Base-by-base conservation (phyloP, 2,888 invertebrate genomes). In the Coleophora deauratella region DNA sequence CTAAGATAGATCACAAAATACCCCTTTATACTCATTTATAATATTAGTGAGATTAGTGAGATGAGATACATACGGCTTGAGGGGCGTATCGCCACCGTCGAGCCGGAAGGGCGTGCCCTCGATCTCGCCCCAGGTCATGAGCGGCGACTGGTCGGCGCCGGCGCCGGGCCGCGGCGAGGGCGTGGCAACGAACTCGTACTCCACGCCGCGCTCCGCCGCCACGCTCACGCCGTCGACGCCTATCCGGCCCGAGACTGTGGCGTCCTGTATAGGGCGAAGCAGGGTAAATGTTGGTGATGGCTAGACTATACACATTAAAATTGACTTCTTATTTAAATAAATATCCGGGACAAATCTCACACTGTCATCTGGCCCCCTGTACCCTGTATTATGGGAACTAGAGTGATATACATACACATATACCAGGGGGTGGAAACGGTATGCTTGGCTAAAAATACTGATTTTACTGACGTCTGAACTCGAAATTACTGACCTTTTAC, bases 51-150 rank as follows among this genome's bases (percentile, higher is more conserved):
- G n/a, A n/a, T n/a, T n/a, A n/a, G n/a, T n/a, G n/a, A 21, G 21
- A 21, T 6, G n/a, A 33, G 12, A 0, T 39, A 72, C 74, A 69
- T 49, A 88, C 88, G 87, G 86, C 4, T 89, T 89, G 35, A 95
- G 67, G 0, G 97, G 97, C 0, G 97, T 96, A 65, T 96, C 97
- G 4, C 94, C 91, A 0, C 95, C 97, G 66, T 98, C 98, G 27
- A 99, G 86, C 28, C 96, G 87, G 67, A 98, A 98, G 1, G 99
- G 99, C 0, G 99, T 99, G 13, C 98, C 97, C 69, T 99, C 98
- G 43, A 99, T 97, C 82, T 97, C 95, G 53, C 99, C 99, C 99
- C 99, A 99, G 0, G 99, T 99, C 98, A 99, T 98, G 46, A 99
- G 85, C 1, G 99, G 99, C 21, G 97, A 96, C 48, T 93, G 94